Evolutionary conservation across 2,113 vertebrate species (phyloP), one percentile per base, ranked within the genome.

Genomic region (Dasyprocta punctata): DNA sequence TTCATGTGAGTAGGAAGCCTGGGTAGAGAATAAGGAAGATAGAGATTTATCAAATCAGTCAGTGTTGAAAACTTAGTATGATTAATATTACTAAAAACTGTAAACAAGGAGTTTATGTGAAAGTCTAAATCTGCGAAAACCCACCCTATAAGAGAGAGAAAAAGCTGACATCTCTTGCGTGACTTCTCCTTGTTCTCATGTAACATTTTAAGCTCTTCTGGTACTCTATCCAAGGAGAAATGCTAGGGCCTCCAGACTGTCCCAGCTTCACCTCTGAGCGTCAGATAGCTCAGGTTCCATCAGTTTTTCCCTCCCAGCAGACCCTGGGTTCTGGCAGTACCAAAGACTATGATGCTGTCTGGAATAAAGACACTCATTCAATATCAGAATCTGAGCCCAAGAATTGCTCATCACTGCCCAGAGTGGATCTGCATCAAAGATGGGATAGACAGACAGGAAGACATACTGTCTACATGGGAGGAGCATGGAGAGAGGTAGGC

Each of bases 201-300:
- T 54, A 61, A 69, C 80, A 60, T 49, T 89, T 63, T 47, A 84
- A 86, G 28, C 56, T 93, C 54, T 49, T 78, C 47, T 82, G 96
- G 97, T 95, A 85, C 93, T 96, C 95, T 81, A 20, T 60, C 41
- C 95, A 93, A 97, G 97, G 90, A 98, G 92, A 96, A 90, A 92
- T 33, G 69, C 63, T 44, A 77, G 91, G 91, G 84, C 52, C 86
- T 92, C 0, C 8, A 90, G 67, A 88, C 86, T n/a, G 49, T 33
- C 85, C 84, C 26, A 38, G 56, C 30, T 60, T 85, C 44, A 83
- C 84, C 80, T 88, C 89, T 41, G 44, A 61, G 82, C 75, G 65
- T 58, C 73, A 41, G 30, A 47, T 33, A 77, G 60, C 75, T 90
- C 84, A 78, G 94, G 24, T 36, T 92, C 41, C 16, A 47, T 80